Base-by-base conservation (phyloP, 2,797 vertebrate genomes). In the Acipenser transmontanus region DNA sequence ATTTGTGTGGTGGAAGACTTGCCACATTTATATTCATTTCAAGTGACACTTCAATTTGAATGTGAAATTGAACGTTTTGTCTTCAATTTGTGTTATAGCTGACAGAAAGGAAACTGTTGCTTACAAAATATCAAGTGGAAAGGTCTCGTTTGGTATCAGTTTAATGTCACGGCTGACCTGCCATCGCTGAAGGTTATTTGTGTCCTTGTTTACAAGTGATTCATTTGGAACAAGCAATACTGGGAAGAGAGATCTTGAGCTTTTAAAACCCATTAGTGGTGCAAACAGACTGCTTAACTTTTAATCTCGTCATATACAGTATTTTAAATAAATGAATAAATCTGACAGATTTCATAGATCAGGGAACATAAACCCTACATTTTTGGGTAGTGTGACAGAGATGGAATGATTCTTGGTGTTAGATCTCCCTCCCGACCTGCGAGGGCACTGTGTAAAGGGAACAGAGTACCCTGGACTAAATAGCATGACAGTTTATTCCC, bases 41-140 rank as follows among this genome's bases (percentile, higher is more conserved):
- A 89, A 90, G 81, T 87, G 87, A 88, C 88, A 89, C 80, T 88
- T 89, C 84, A 88, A 87, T 84, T 80, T 78, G 80, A 80, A 87
- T 79, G 80, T 77, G 76, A 83, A 76, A 78, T 61, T 50, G 59
- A 56, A 66, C 62, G 13, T 51, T 17, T 20, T 47, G 20, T 52
- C 50, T 61, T 13, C 34, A 20, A 56, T 86, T 80, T 82, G 73
- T 4, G 20, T 54, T 62, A 70, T 60, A 56, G 65, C 13, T 50
- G 61, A 8, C 50, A 8, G 50, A 66, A 52, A 49, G 57, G 48
- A 72, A 59, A 34, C 61, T 71, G 66, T 75, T 76, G 64, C 65
- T 61, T 67, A 68, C 67, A 70, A 73, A 76, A 72, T 76, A 76
- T 79, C 73, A 76, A 66, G 77, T 71, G 71, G 65, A 62, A 75